Conservation (phyloP, 2,888 invertebrate species). For the Vesta saturnalis region DNA sequence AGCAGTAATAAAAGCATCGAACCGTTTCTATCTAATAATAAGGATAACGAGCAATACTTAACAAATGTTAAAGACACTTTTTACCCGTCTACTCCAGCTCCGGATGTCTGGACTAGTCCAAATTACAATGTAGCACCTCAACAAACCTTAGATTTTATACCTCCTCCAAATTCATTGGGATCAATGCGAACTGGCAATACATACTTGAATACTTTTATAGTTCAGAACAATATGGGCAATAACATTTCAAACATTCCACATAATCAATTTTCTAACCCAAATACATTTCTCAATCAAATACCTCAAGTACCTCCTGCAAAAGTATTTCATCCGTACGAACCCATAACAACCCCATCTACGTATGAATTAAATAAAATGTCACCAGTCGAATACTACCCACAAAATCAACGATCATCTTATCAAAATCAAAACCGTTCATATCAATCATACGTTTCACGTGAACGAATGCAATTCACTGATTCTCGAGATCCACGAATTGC, state of each 20-base stretch:
- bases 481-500: neutral
- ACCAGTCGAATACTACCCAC: constrained; percentile 40
- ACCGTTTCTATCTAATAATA: no score
- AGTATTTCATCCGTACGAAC: constrained; percentile 32
- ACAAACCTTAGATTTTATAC: neutral
- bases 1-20: neutral
- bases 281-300: neutral
- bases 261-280: neutral
- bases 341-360: constrained; percentile 22
- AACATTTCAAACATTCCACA: neutral
- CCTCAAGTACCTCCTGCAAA: constrained; percentile 17
- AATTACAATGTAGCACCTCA: no score
- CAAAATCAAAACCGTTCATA: constrained; percentile 1
- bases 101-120: neutral
- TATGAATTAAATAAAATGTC: constrained; percentile 41
- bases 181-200: constrained; percentile 13
- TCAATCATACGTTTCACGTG: neutral
- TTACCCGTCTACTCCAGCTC: neutral
- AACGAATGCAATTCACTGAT: neutral
- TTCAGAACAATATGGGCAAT: constrained; percentile 20
- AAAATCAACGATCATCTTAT: neutral
- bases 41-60: neutral
- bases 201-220: constrained; percentile 27
- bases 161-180: neutral
- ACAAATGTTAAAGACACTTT: neutral